Conservation (phyloP, 2,113 vertebrate genomes). For the Osmerus mordax region DNA sequence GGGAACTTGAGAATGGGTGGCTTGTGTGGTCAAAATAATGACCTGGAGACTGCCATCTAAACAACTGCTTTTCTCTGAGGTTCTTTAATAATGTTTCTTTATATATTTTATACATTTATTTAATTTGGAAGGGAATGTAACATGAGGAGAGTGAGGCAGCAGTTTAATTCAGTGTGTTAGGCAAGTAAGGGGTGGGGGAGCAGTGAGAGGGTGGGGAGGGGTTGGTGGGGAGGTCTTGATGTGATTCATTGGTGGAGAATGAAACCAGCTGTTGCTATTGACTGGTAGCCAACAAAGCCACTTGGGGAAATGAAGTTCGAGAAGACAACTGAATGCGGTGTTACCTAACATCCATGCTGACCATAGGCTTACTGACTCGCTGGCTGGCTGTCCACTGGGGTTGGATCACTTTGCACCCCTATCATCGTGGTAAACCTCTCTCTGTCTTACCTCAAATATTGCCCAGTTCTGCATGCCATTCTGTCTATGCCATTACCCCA, state of each 20-base stretch:
- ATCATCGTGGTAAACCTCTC: slow-evolving; percentile 10
- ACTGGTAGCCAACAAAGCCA: slow-evolving; percentile 50
- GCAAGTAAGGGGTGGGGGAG: not conserved
- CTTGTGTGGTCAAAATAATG: slow-evolving; percentile 60
- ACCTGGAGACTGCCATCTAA: slow-evolving; percentile 49
- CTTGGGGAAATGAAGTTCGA: slow-evolving; percentile 24
- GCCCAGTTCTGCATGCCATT: not conserved
- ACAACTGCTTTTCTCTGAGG: slow-evolving; percentile 52
- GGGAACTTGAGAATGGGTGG: slow-evolving; percentile 50
- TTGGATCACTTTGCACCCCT: slow-evolving; percentile 24
- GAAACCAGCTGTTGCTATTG: slow-evolving; percentile 69
- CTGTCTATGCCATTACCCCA: not conserved
- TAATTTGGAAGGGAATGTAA: slow-evolving; percentile 46
- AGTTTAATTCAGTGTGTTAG: slow-evolving; percentile 40
- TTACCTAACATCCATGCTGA: slow-evolving; percentile 18
- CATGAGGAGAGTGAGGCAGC: slow-evolving; percentile 38
- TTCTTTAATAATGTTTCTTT: slow-evolving; percentile 56
- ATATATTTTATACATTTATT: slow-evolving; percentile 54
- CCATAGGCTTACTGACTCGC: slow-evolving; percentile 13
- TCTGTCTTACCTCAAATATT: not conserved
- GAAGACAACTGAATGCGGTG: slow-evolving; percentile 31
- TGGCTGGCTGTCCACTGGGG: slow-evolving; percentile 21
- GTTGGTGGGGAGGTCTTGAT: not conserved
- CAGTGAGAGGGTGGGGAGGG: no score
- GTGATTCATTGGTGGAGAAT: slow-evolving; percentile 60